These are phyloP conservation scores for Ariolimax columbianus DNA, from an alignment of 2,888 invertebrate genomes.

Conservation along the genomic window DNA sequence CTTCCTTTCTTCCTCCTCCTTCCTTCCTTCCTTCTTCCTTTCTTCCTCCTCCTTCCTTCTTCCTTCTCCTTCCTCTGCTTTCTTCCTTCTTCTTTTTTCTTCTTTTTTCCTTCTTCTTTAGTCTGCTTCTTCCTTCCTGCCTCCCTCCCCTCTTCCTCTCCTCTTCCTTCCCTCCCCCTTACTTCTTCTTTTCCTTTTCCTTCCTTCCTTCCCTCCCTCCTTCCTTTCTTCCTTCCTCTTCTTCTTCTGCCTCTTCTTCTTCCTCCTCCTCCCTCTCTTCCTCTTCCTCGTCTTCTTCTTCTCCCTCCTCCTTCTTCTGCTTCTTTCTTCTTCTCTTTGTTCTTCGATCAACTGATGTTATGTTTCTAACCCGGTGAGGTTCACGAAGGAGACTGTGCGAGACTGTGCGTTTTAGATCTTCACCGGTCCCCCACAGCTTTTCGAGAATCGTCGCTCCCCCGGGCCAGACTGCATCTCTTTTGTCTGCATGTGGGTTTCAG, in stretches of 20 bases:
- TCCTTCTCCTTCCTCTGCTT: neutral
- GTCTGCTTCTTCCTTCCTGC: neutral
- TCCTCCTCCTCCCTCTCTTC: neutral
- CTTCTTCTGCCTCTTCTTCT: too few species aligned
- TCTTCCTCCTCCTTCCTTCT: too few species aligned
- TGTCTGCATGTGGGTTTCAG: neutral
- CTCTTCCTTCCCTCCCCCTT: neutral
- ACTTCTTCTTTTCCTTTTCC: too few species aligned
- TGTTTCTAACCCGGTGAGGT: too few species aligned
- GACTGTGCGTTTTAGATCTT: too few species aligned
- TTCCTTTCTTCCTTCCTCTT: neutral
- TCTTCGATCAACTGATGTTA: too few species aligned
- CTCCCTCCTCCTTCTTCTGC: too few species aligned
- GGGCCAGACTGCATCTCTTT: too few species aligned
- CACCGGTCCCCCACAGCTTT: too few species aligned
- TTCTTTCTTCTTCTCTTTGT: too few species aligned
- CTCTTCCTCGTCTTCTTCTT: neutral
- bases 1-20: neutral
- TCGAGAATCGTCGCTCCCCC: too few species aligned
- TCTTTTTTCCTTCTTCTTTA: neutral
- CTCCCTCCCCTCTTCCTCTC: neutral
- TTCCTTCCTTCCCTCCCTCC: neutral
- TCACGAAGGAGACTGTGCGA: too few species aligned
- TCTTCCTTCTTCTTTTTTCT: neutral
- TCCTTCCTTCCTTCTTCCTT: neutral